Base-by-base conservation (phyloP, 2,888 invertebrate species). In the Patella ulyssiponensis region DNA sequence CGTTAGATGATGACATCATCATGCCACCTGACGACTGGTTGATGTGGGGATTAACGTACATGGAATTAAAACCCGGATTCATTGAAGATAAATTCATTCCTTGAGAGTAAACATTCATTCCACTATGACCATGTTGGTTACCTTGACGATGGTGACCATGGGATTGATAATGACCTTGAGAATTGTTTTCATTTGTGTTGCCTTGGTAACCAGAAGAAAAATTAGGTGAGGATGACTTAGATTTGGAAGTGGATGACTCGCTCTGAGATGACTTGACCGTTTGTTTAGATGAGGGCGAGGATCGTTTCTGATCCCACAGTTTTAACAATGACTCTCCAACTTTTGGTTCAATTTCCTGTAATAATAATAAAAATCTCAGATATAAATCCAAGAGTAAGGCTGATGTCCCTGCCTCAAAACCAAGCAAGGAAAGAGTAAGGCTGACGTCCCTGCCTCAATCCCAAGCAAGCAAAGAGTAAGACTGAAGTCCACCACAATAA, bases 301-400 rank as follows among this genome's bases (percentile, higher is more conserved):
- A 58, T 14, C 71, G 75, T 71, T 79, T 78, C 53, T 77, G 77
- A 79, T 93, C 92, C 92, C 93, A 93, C 75, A 93, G 83, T 78
- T 90, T 90, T 53, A 92, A 88, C 52, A 93, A 85, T 20, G 89
- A 86, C 83, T 92, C 92, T 44, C 92, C 93, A 20, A 92, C 90
- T 75, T 83, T 86, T 20, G 92, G 91, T 78, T 93, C 93, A 52
- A 93, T 84, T 84, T 93, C 93, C 93, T 93, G 82, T 3, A 82
- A 85, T 81, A 73, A 76, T 17, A 56, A 71, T 53, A 73, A 74
- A 64, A 33, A 44, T 9, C 44, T 44, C 44, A 44, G 44, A 44
- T 44, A 44, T 44, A 9, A 44, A 9, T 44, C 44, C 9, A 44
- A 44, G 9, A 9, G 44, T 44, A 44, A 44, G 44, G 5, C 44